Evolutionary conservation across 2,113 vertebrate genomes (phyloP).

Genomic region (Chionodraco myersi): DNA sequence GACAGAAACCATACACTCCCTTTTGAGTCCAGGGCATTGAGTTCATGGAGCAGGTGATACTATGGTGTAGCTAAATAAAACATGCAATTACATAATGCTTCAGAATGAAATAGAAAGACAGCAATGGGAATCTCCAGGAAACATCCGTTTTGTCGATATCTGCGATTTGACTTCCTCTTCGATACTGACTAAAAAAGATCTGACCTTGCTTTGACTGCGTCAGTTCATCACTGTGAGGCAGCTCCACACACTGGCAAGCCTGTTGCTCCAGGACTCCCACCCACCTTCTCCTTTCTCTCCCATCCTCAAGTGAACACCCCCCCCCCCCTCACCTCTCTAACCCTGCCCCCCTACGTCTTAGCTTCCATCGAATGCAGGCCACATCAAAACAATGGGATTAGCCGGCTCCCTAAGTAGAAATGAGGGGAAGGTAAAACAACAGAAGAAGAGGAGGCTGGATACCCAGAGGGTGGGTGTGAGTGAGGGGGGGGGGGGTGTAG

Average conservation of each 20-base stretch:
- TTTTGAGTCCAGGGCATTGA: not conserved
- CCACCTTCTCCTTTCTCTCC: slow-evolving; percentile 14
- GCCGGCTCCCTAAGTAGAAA: slow-evolving; percentile 43
- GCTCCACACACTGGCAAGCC: slow-evolving; percentile 23
- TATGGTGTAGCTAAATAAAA: not conserved
- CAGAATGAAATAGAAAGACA: not conserved
- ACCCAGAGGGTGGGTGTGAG: not conserved
- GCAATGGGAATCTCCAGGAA: not conserved
- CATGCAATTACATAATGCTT: not conserved
- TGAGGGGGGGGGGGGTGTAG: not conserved
- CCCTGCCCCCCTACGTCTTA: slow-evolving; percentile 21
- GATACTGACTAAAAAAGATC: not conserved
- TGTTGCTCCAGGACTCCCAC: slow-evolving; percentile 29
- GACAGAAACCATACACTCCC: not conserved
- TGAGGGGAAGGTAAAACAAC: slow-evolving; percentile 38
- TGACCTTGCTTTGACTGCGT: slow-evolving; percentile 1
- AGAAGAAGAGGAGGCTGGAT: slow-evolving; percentile 12
- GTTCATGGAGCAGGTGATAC: not conserved
- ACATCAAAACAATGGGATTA: slow-evolving; percentile 68
- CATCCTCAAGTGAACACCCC: slow-evolving; percentile 34
- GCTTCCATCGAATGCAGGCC: slow-evolving; percentile 56
- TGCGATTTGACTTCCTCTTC: slow-evolving; percentile 4
- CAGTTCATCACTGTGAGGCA: slow-evolving; percentile 4
- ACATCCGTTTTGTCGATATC: slow-evolving; percentile 5
- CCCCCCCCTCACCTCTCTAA: slow-evolving; percentile 16